These are phyloP conservation scores for Choloepus hoffmanni DNA, from an alignment of 2,113 vertebrate species.

Conservation along the genomic window DNA sequence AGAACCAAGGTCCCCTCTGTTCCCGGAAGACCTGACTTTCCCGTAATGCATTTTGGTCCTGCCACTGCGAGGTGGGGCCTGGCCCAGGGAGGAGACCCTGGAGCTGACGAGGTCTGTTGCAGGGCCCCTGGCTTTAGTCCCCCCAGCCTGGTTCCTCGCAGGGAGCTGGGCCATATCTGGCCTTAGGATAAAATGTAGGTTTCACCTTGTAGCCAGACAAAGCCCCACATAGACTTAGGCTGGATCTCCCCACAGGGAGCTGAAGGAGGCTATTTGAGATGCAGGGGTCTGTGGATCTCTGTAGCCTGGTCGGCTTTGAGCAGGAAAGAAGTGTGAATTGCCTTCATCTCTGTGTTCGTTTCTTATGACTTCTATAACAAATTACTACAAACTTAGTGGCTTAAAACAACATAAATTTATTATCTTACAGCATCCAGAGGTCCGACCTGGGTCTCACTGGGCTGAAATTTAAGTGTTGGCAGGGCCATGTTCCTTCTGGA, in stretches of 20 bases:
- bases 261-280: neutral
- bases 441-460: accelerated
- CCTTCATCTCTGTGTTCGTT: neutral
- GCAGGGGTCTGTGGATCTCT: neutral
- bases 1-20: neutral
- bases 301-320: neutral
- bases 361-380: accelerated
- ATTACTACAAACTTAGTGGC: neutral
- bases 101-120: neutral
- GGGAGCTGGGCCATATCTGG: neutral
- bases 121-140: neutral
- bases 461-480: neutral
- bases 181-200: neutral
- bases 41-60: neutral
- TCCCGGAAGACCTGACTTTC: neutral
- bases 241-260: neutral
- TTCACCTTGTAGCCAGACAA: neutral
- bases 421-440: accelerated
- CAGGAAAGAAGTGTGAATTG: neutral
- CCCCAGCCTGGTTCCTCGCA: neutral
- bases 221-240: neutral
- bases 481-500: neutral
- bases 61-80: neutral
- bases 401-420: accelerated
- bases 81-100: accelerated